A percentile compares a stretch with the other conserved stretches of the same genome.
phyloP scores from a whole-genome alignment of 2,797 vertebrate species.

The Crypturellus tataupa region DNA sequence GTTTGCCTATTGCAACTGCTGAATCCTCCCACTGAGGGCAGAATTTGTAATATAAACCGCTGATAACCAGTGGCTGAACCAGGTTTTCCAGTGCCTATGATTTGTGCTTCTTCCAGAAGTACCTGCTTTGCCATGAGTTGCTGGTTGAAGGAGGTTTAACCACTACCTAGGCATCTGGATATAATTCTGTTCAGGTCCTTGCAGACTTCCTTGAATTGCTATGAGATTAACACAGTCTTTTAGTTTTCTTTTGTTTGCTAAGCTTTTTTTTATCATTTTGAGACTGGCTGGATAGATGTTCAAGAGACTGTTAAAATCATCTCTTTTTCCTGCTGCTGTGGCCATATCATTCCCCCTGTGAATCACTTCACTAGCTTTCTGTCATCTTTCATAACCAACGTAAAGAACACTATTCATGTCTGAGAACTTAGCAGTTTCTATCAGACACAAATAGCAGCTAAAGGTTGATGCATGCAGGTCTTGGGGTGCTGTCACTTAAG shows the following conservation, averaged over 20 bases:
- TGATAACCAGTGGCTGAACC: not conserved
- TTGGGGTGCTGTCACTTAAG: not conserved
- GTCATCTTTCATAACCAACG: not conserved
- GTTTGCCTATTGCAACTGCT: not conserved
- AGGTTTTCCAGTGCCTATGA: not conserved
- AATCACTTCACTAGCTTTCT: not conserved
- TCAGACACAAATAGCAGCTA: not conserved
- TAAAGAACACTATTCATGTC: not conserved
- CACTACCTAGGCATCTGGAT: not conserved
- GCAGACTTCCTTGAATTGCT: not conserved
- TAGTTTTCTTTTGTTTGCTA: not conserved
- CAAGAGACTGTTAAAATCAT: not conserved
- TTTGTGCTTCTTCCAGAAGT: not conserved
- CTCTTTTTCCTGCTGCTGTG: not conserved
- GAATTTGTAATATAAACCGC: not conserved
- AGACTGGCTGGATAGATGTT: not conserved
- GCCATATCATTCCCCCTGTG: not conserved
- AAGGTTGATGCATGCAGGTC: not conserved
- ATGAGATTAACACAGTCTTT: not conserved
- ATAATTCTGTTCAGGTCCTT: not conserved
- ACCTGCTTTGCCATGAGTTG: not conserved
- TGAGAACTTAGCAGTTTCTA: rapidly evolving
- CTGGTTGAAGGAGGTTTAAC: not conserved
- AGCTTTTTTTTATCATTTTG: not conserved
- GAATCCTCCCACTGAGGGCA: not conserved